A percentile compares a stretch with the other conserved stretches of the same genome.
Conservation (phyloP, 1,140 invertebrate genomes). For the Phortica variegata region DNA sequence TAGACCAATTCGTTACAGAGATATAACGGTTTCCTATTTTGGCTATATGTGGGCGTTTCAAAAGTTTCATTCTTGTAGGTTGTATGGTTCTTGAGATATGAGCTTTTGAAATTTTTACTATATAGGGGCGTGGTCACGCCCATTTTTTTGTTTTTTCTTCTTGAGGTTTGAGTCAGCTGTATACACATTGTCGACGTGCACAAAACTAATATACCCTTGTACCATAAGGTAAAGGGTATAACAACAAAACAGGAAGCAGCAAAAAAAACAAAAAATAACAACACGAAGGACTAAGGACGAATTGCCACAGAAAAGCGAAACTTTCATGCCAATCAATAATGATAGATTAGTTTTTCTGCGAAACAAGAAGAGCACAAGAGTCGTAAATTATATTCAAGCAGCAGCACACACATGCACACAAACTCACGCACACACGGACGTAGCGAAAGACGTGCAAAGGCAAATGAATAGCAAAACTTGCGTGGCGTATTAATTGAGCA, state of each 20-base stretch:
- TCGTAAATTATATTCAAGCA: constrained; percentile 27
- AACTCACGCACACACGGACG: not conserved
- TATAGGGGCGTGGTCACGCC: no score
- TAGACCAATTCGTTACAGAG: no score
- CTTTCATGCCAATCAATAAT: constrained; percentile 50
- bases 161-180: no score
- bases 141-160: constrained; percentile 18
- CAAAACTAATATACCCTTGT: no score
- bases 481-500: constrained; percentile 35
- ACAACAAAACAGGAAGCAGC: no score
- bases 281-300: not conserved
- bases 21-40: no score
- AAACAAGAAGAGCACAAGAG: constrained; percentile 13
- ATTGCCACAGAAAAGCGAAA: constrained; percentile 2
- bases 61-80: no score
- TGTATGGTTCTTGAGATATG: no score
- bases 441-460: constrained; percentile 1
- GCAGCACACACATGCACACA: constrained; percentile 1
- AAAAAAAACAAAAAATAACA: constrained; percentile 3
- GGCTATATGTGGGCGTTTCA: no score
- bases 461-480: constrained; percentile 41
- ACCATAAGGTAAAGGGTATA: no score
- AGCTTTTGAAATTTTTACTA: no score
- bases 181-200: no score
- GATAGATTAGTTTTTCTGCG: constrained; percentile 38